A percentile compares a stretch with the other conserved stretches of the same genome.
phyloP scores from a whole-genome alignment of 2,888 invertebrate genomes.

The Chrysotoxum bicinctum region DNA sequence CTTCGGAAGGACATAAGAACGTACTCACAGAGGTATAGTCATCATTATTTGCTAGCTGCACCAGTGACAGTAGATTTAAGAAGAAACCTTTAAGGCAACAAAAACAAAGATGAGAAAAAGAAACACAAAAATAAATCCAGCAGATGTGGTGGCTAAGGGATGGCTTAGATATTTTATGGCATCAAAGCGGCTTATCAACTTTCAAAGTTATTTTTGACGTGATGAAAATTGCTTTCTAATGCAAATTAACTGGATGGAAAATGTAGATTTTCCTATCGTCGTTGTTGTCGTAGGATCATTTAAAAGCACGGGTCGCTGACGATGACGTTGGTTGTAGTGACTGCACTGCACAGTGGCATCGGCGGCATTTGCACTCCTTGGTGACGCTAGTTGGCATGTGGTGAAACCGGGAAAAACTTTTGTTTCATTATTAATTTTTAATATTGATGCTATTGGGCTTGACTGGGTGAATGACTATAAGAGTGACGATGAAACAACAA shows the following conservation, averaged over 20 bases:
- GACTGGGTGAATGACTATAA: slow-evolving; percentile 39
- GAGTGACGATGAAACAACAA: slow-evolving; percentile 29
- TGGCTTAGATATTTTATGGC: slow-evolving; percentile 53
- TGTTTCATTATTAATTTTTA: slow-evolving; percentile 70
- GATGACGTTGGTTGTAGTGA: slow-evolving; percentile 5
- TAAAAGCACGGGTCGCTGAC: slow-evolving; percentile 16
- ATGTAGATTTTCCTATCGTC: slow-evolving; percentile 54
- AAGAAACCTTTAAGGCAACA: background rate
- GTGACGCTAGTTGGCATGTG: slow-evolving; percentile 56
- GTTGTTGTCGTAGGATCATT: no score
- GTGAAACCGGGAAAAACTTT: slow-evolving; percentile 65
- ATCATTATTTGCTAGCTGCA: background rate
- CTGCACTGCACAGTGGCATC: background rate
- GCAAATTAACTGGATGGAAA: slow-evolving; percentile 70
- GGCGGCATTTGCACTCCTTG: slow-evolving; percentile 36
- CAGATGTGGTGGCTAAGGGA: slow-evolving; percentile 25
- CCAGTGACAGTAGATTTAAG: background rate
- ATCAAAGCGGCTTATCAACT: slow-evolving; percentile 72
- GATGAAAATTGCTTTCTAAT: slow-evolving; percentile 73
- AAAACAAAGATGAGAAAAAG: background rate
- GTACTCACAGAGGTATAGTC: background rate
- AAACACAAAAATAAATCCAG: background rate
- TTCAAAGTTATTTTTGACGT: slow-evolving; percentile 72
- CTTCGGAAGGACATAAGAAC: background rate
- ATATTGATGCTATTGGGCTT: slow-evolving; percentile 43